Evolutionary conservation across 2,888 invertebrate species (phyloP), one percentile per base, ranked within the genome.

Genomic region (Tinea trinotella): DNA sequence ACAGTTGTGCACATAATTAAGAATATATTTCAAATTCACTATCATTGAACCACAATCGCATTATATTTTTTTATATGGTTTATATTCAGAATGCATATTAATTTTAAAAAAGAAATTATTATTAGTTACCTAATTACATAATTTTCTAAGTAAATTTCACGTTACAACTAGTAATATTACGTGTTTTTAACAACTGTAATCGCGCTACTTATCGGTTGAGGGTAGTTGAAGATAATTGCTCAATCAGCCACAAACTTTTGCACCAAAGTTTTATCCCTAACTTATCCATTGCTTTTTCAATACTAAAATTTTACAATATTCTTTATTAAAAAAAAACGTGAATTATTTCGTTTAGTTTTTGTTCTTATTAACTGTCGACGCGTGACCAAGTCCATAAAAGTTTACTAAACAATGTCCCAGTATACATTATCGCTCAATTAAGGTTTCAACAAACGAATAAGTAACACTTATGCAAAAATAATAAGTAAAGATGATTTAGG

Each of bases 301-400:
- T 19, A 40, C 40, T 46, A 46, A 4, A 12, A 40, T 19, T 46
- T 10, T 19, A 4, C 3, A 46, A 18, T 46, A 4, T n/a, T 46
- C 10, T 17, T 19, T 19, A n/a, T 19, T 46, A 19, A 7, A 36
- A 36, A n/a, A n/a, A n/a, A n/a, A 6, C 6, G 36, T n/a, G 12
- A 36, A n/a, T 7, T 36, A 36, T 36, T n/a, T 7, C 12, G 3
- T 15, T 40, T 40, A 7, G 40, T 4, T 46, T 46, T 19, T 46
- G 3, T 46, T 17, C n/a, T 46, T 46, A 18, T 46, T 46, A 46
- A 10, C 15, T 35, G 34, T 17, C 34, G 17, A 34, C 34, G 73
- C 75, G 75, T 75, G 75, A 66, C 68, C 64, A 57, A 63, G 60
- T 63, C 64, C 70, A 67, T 75, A 72, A 72, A 70, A 65, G 65